Conservation (phyloP, 1,140 invertebrate genomes). For the Riptortus pedestris region DNA sequence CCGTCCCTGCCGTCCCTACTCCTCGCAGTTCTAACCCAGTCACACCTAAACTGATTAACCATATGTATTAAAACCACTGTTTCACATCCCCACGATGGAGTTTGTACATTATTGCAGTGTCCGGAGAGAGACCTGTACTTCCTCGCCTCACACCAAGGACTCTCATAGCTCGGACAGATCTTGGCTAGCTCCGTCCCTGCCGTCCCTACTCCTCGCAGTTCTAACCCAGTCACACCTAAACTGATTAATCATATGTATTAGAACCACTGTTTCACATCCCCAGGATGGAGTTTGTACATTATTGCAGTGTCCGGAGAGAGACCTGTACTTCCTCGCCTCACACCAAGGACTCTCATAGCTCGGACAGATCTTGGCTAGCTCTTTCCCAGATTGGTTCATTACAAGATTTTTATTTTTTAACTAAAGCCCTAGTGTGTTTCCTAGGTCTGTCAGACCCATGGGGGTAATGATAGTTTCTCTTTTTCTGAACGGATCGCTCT, state of each 20-base stretch:
- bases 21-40: conserved; percentile 39
- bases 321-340: conserved; percentile 37
- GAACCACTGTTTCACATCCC: conserved; percentile 40
- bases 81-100: conserved; percentile 47
- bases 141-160: conserved; percentile 33
- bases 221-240: conserved; percentile 38
- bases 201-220: conserved; percentile 41
- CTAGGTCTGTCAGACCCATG: too few relatives aligned
- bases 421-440: too few relatives aligned
- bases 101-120: conserved; percentile 55
- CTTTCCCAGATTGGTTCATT: conserved; percentile 38
- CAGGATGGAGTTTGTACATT: conserved; percentile 50
- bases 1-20: conserved; percentile 39
- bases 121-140: conserved; percentile 46
- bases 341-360: conserved; percentile 38
- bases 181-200: conserved; percentile 37
- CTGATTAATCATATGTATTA: conserved; percentile 33
- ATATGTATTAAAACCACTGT: neutral
- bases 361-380: conserved; percentile 39
- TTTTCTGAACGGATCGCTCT: too few relatives aligned
- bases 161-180: conserved; percentile 40
- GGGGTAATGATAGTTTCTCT: too few relatives aligned
- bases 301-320: conserved; percentile 53
- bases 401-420: too few relatives aligned
- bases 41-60: conserved; percentile 36